Base-by-base conservation (phyloP, 1,140 invertebrate species). In the Leguminivora glycinivorella region DNA sequence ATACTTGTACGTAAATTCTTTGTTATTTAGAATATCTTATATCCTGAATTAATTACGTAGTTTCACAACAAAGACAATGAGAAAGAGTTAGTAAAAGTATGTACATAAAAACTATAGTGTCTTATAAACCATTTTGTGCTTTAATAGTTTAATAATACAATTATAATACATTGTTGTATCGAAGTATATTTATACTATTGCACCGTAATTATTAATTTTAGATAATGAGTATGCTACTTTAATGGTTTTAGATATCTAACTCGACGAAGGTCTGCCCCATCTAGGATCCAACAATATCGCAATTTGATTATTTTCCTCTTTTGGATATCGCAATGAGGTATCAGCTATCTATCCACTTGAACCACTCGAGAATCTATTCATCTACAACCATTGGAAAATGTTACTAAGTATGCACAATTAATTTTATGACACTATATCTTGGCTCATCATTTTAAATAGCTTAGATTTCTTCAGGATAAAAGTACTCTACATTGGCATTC, bases 341-440 rank as follows among this genome's bases (percentile, higher is more conserved):
- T 63, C 58, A 29, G n/a, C 26, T 63, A 63, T 63, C 58, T 63
- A 4, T 31, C 14, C 58, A 63, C 58, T 63, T 34, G n/a, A 63
- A 29, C 17, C 26, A 63, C 58, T 63, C 26, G 56, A 63, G 25
- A 31, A 29, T n/a, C 25, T 17, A n/a, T n/a, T 17, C n/a, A 17
- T 22, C 19, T 52, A 52, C 47, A 22, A 52, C 19, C 47, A 22
- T 52, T 52, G 4, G 17, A 22, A 52, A 22, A 22, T 9, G 17
- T 52, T 52, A 19, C 47, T 52, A 22, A 52, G 47, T 52, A 52
- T 19, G 47, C 47, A 10, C 47, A 22, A 22, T 52, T 52, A 22
- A 22, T 52, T 52, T 52, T 10, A 52, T 22, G 43, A 7, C 43
- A 17, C 14, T 47, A 14, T 43, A 43, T 43, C 40, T 22, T 22